phyloP scores from a whole-genome alignment of 2,797 vertebrate species.

The Lagocephalus sceleratus region DNA sequence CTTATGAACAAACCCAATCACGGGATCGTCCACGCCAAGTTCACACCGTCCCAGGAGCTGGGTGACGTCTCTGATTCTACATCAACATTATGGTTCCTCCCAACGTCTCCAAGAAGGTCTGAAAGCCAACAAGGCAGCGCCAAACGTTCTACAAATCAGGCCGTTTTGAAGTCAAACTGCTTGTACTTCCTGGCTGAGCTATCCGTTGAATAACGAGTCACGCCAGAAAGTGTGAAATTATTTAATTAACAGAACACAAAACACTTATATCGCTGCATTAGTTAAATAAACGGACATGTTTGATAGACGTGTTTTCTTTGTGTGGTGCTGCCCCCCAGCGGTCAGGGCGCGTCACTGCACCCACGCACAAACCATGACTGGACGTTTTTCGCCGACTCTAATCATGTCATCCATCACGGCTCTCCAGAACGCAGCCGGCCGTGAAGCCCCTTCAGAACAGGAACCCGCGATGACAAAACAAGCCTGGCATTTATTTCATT shows the following conservation, averaged over 20 bases:
- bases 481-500: slow-evolving; percentile 50
- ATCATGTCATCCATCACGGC: slow-evolving; percentile 37
- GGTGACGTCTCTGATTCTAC: too few species aligned
- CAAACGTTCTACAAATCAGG: too few species aligned
- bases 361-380: slow-evolving; percentile 62
- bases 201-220: too few species aligned
- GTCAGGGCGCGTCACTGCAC: background rate
- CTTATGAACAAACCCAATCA: slow-evolving; percentile 1
- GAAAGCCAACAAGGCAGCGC: too few species aligned
- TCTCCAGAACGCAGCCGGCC: slow-evolving; percentile 15
- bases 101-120: too few species aligned
- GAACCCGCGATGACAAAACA: slow-evolving; percentile 12
- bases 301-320: rapidly evolving
- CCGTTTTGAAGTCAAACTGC: too few species aligned
- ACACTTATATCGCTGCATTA: too few species aligned
- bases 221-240: too few species aligned
- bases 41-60: too few species aligned
- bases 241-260: too few species aligned
- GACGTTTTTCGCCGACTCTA: slow-evolving; percentile 41
- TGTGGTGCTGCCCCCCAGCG: slow-evolving; percentile 38
- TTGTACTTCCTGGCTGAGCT: too few species aligned
- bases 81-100: too few species aligned
- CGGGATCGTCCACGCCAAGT: background rate
- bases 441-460: slow-evolving; percentile 8
- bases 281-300: background rate